Percentiles rank a stretch among this genome's conserved stretches.
Evolutionary conservation across 2,797 vertebrate species (phyloP).

Genomic region (Rhinophrynus dorsalis): DNA sequence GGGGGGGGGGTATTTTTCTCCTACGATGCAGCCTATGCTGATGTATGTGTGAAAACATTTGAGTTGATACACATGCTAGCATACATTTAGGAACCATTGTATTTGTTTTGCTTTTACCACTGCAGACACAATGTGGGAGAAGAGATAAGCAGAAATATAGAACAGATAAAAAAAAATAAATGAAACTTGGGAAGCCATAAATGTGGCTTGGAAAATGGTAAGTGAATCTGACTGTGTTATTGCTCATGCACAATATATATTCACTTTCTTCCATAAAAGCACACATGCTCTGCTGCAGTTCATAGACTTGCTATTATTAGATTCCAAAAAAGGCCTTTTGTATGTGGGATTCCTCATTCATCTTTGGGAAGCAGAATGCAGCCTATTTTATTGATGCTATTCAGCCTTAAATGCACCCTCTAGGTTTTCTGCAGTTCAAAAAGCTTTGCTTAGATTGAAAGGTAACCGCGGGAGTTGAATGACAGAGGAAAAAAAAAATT

Average conservation of each 20-base stretch:
- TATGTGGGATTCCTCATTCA: slow-evolving; percentile 14
- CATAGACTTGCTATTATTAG: slow-evolving; percentile 32
- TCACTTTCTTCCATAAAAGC: background rate
- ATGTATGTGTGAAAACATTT: slow-evolving; percentile 5
- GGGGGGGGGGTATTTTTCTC: too few species aligned
- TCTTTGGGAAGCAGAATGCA: slow-evolving; percentile 4
- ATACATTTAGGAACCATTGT: background rate
- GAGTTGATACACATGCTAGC: background rate
- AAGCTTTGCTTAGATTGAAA: slow-evolving; percentile 34
- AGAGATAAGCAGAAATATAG: slow-evolving; percentile 8
- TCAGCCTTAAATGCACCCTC: slow-evolving; percentile 31
- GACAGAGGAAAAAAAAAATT: background rate
- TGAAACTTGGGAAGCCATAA: background rate
- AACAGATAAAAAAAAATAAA: slow-evolving; percentile 12
- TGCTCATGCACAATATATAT: background rate
- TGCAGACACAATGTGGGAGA: background rate
- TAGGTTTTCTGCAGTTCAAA: slow-evolving; percentile 19
- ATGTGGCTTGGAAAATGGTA: background rate
- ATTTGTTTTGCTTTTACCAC: background rate
- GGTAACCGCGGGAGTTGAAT: slow-evolving; percentile 19
- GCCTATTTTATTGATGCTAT: slow-evolving; percentile 31
- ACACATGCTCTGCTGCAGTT: slow-evolving; percentile 3
- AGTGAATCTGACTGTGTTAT: background rate
- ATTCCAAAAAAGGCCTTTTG: slow-evolving; percentile 26
- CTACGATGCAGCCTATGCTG: background rate